Percentiles rank a stretch among this genome's conserved stretches.
These are phyloP conservation scores for Pseudois nayaur DNA, from an alignment of 2,113 vertebrate genomes.

Conservation along the genomic window DNA sequence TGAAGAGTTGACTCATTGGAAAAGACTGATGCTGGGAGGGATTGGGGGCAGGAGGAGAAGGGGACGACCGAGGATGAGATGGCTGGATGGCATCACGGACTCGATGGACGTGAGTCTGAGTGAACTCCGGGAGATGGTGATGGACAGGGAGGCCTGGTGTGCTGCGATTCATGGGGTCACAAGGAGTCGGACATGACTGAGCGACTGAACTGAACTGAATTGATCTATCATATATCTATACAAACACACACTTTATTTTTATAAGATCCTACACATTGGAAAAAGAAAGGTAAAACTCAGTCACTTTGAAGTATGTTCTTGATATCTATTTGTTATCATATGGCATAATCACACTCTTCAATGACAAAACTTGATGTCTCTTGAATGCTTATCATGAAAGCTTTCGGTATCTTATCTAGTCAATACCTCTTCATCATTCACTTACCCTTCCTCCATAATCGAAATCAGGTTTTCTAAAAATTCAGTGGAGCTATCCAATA, in stretches of 20 bases:
- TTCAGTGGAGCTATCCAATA: not conserved
- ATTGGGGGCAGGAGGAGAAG: no score
- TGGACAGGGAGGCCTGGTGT: no score
- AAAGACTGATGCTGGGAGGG: no score
- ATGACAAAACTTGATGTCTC: not conserved
- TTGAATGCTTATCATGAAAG: not conserved
- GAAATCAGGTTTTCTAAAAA: not conserved
- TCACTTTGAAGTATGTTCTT: not conserved
- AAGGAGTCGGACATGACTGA: no score
- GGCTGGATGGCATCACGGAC: no score
- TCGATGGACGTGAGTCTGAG: no score
- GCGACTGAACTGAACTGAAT: no score
- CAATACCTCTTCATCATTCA: not conserved
- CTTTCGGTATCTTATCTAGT: not conserved
- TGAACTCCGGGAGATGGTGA: no score
- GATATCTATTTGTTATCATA: not conserved
- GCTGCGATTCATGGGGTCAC: no score
- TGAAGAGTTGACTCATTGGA: no score
- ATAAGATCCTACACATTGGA: not conserved
- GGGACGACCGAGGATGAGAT: no score
- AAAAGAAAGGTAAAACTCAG: not conserved
- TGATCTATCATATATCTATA: not conserved
- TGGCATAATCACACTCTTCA: not conserved
- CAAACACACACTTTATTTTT: not conserved
- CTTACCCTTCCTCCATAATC: not conserved